Conservation (phyloP, 2,797 vertebrate species). For the Alcedo quadribrachys region DNA sequence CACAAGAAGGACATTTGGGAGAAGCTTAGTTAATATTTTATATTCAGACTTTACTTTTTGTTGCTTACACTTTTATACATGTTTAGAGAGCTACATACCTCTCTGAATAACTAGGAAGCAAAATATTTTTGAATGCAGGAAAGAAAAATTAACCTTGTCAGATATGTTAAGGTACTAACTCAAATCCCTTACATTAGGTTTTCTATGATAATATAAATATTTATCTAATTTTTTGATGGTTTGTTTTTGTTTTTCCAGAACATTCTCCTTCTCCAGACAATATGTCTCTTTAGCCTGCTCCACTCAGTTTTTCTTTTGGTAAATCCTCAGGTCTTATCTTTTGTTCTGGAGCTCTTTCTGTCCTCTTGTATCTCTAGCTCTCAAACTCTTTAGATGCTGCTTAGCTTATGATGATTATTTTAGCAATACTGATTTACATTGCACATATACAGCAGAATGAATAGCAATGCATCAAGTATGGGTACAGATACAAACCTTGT, state of each 20-base stretch:
- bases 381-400: neutral
- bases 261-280: neutral
- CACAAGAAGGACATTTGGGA: neutral
- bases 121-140: neutral
- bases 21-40: neutral
- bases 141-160: conserved; percentile 32
- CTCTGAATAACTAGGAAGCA: conserved; percentile 5
- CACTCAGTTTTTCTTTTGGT: neutral
- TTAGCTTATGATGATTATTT: neutral
- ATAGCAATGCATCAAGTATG: neutral
- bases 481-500: neutral
- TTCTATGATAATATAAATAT: conserved; percentile 41
- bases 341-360: conserved; percentile 3
- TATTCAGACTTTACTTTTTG: conserved; percentile 15
- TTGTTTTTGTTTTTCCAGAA: neutral
- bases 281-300: neutral
- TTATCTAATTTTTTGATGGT: conserved; percentile 36
- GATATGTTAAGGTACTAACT: conserved; percentile 28
- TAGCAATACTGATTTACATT: neutral
- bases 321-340: conserved; percentile 39
- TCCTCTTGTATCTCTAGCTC: neutral
- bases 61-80: neutral
- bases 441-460: neutral
- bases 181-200: conserved; percentile 6
- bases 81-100: neutral